Evolutionary conservation across 2,113 vertebrate genomes (phyloP).

Genomic region (Dicentrarchus labrax): DNA sequence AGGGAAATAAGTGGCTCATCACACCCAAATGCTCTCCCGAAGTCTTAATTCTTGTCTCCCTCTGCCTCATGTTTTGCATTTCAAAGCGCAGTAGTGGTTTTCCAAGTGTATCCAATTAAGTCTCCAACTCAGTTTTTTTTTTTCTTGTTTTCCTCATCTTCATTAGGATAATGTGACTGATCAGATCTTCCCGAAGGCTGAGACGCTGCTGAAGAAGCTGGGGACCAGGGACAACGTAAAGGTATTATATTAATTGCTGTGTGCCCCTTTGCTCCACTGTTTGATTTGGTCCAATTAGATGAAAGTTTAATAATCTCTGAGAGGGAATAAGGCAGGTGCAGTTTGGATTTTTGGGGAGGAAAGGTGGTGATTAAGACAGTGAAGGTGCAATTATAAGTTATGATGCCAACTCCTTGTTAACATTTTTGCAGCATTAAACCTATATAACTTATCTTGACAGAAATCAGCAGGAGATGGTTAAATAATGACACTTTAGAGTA

Average conservation of each 20-base stretch:
- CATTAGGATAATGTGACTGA: constrained; percentile 78
- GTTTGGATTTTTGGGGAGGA: constrained; percentile 11
- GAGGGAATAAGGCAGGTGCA: neutral
- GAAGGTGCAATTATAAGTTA: neutral
- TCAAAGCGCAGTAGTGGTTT: constrained; percentile 72
- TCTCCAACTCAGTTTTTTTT: constrained; percentile 47
- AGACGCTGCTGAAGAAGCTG: constrained; percentile 89
- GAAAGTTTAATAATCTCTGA: constrained; percentile 11
- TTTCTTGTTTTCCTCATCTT: constrained; percentile 55
- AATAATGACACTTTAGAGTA: neutral
- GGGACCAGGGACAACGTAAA: constrained; percentile 93
- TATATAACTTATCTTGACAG: neutral
- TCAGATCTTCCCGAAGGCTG: constrained; percentile 66
- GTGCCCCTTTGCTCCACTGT: neutral
- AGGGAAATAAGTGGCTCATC: constrained; percentile 61
- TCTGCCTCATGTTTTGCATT: constrained; percentile 72
- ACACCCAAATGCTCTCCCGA: constrained; percentile 36
- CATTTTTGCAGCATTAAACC: neutral
- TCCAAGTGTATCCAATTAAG: constrained; percentile 81
- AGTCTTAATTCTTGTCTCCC: constrained; percentile 59
- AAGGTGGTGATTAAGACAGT: neutral
- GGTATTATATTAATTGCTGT: constrained; percentile 80
- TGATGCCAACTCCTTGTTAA: neutral
- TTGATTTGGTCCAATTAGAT: neutral
- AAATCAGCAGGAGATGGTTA: neutral